phyloP scores from a whole-genome alignment of 2,888 invertebrate species.

The Thysanoteuthis rhombus region DNA sequence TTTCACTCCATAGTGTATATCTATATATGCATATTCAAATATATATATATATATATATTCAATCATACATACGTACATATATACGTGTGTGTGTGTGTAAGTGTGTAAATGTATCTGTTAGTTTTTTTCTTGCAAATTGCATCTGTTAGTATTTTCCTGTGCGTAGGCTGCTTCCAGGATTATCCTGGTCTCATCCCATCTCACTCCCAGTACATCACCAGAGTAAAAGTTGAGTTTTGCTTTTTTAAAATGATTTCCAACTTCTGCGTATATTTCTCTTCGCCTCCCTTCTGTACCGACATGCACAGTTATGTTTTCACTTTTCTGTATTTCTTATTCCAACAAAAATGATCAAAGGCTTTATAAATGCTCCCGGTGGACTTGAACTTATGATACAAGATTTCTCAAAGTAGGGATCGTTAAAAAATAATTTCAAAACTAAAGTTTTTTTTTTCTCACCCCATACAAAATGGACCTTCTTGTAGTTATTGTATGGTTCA shows the following conservation, averaged over 20 bases:
- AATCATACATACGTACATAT: neutral
- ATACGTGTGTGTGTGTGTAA: neutral
- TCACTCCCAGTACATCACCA: neutral
- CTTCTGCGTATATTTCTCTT: neutral
- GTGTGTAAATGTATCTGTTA: neutral
- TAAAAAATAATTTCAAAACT: too few species aligned
- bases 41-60: neutral
- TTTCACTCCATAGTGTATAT: too few species aligned
- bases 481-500: too few species aligned
- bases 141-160: neutral
- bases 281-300: neutral
- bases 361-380: too few species aligned
- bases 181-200: neutral
- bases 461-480: too few species aligned
- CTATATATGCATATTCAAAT: neutral
- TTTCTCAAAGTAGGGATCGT: too few species aligned
- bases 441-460: too few species aligned
- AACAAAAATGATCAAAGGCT: too few species aligned
- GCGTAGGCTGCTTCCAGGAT: neutral
- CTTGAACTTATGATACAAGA: too few species aligned
- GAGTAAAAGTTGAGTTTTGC: neutral
- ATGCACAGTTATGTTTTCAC: neutral
- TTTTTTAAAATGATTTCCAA: neutral
- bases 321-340: too few species aligned
- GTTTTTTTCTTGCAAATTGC: neutral